A percentile compares a stretch with the other conserved stretches of the same genome.
Evolutionary conservation across 2,888 invertebrate species (phyloP).

Genomic region (Eupithecia subumbrata): DNA sequence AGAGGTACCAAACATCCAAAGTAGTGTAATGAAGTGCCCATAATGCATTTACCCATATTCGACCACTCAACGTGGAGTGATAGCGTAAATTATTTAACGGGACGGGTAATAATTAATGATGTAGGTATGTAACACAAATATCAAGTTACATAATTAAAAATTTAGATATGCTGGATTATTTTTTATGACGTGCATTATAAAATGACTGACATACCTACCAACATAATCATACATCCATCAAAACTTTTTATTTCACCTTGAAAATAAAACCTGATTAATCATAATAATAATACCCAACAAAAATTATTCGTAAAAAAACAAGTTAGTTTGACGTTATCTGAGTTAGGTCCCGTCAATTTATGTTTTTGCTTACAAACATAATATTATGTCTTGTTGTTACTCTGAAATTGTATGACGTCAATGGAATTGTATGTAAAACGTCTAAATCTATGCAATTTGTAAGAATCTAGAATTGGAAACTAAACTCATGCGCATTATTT

Average conservation of each 20-base stretch:
- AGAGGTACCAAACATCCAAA: too few relatives aligned
- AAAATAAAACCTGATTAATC: conserved; percentile 3
- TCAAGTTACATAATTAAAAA: neutral
- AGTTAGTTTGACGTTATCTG: neutral
- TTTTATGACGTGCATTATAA: neutral
- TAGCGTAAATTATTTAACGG: neutral
- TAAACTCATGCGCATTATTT: too few relatives aligned
- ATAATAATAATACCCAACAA: neutral
- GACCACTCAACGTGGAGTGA: too few relatives aligned
- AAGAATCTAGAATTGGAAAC: neutral
- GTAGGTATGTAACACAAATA: neutral
- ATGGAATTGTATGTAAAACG: too few relatives aligned
- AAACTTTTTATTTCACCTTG: neutral
- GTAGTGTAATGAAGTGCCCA: too few relatives aligned
- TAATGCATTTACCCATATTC: too few relatives aligned
- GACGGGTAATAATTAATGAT: neutral
- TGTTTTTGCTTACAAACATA: neutral
- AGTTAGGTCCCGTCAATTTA: neutral
- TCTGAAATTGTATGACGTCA: neutral
- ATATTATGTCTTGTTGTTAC: neutral
- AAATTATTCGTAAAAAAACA: neutral
- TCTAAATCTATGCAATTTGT: neutral
- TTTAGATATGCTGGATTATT: neutral
- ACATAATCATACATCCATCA: neutral
- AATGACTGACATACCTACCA: neutral